Percentiles rank a stretch among this genome's conserved stretches.
Conservation (phyloP, 1,140 invertebrate species). For the Aphaenogaster ashmeadi region DNA sequence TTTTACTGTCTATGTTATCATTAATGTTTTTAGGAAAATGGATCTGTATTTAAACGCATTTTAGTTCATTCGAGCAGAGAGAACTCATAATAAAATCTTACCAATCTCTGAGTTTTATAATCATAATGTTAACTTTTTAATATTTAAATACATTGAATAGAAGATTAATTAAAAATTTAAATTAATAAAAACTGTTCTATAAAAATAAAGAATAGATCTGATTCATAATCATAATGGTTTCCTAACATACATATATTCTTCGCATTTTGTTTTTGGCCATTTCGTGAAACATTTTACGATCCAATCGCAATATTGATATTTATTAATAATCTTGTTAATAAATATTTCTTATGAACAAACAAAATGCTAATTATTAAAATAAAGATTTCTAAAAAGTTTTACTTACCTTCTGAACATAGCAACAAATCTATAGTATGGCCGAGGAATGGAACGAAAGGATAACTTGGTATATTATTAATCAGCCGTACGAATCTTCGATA, state of each 20-base stretch:
- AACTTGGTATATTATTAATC: conserved; percentile 75
- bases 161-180: neutral
- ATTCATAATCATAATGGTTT: neutral
- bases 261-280: neutral
- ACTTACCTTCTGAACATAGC: neutral
- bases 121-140: neutral
- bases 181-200: neutral
- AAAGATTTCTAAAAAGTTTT: neutral
- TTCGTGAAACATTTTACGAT: neutral
- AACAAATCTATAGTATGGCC: conserved; percentile 79
- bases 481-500: conserved; percentile 51
- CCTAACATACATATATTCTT: neutral
- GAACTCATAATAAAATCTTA: neutral
- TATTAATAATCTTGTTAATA: conserved; percentile 3
- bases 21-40: neutral
- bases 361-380: neutral
- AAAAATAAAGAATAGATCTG: neutral
- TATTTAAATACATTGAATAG: neutral
- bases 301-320: neutral
- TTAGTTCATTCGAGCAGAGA: neutral
- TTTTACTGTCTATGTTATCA: neutral
- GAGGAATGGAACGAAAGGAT: conserved; percentile 75
- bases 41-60: neutral
- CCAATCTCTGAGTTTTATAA: neutral
- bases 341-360: neutral